Percentiles rank a stretch among this genome's conserved stretches.
phyloP scores from a whole-genome alignment of 2,113 vertebrate species.

The Sarotherodon lohbergeri region DNA sequence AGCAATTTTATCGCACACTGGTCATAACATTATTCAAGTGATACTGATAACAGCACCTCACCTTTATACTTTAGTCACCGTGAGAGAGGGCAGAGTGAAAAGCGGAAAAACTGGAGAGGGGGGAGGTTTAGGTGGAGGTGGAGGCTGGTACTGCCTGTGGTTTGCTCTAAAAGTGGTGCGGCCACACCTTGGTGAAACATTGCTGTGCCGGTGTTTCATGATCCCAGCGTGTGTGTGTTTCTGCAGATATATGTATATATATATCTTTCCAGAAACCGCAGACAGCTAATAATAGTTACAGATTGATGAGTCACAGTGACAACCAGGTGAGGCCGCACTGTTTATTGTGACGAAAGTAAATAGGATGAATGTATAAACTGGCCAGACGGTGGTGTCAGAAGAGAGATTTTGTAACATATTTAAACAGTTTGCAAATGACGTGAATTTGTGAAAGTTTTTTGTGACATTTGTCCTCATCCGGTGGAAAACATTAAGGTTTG shows the following conservation, averaged over 20 bases:
- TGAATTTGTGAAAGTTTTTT: background rate
- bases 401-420: background rate
- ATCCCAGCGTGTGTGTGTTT: background rate
- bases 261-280: rapidly evolving
- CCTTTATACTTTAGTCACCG: background rate
- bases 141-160: slow-evolving; percentile 8
- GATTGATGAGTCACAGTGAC: background rate
- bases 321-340: background rate
- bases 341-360: background rate
- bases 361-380: background rate
- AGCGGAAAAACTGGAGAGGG: background rate
- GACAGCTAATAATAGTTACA: background rate
- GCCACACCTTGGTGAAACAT: background rate
- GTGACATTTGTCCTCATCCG: background rate
- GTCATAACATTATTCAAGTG: background rate
- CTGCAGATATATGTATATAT: background rate
- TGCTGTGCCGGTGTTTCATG: background rate
- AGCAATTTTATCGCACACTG: background rate
- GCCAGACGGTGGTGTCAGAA: background rate
- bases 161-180: slow-evolving; percentile 7
- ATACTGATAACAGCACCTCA: background rate
- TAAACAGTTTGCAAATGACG: background rate
- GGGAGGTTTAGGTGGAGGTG: background rate
- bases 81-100: background rate
- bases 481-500: background rate